phyloP scores from a whole-genome alignment of 2,888 invertebrate species.

The Odontocolon sp. region DNA sequence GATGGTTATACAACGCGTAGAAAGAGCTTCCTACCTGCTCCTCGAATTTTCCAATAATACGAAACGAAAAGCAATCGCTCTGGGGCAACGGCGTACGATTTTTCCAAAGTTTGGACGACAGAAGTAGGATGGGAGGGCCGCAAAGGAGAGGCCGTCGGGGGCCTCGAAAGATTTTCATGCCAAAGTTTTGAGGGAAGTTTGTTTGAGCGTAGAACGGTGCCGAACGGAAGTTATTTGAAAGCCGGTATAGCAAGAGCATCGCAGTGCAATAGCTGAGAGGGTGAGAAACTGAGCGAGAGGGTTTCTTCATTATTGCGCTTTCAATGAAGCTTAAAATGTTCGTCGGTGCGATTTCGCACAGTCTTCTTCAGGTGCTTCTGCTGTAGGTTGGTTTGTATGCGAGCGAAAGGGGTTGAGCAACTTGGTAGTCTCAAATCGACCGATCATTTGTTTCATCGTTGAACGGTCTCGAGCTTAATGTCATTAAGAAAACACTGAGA shows the following conservation, averaged over 20 bases:
- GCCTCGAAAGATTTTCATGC: conserved; percentile 65
- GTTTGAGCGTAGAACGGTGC: conserved; percentile 49
- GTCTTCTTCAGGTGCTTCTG: not conserved
- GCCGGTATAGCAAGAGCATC: conserved; percentile 42
- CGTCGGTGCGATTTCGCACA: conserved; percentile 46
- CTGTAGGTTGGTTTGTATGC: not conserved
- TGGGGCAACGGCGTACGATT: conserved; percentile 40
- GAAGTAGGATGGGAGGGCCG: not conserved
- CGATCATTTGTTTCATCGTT: conserved; percentile 65
- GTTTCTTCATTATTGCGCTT: conserved; percentile 72
- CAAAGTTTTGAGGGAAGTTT: conserved; percentile 57
- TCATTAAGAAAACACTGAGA: conserved; percentile 42
- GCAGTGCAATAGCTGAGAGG: conserved; percentile 33
- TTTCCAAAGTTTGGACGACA: conserved; percentile 54
- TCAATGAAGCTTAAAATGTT: conserved; percentile 74
- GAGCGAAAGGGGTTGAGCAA: not conserved
- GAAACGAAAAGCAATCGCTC: conserved; percentile 59
- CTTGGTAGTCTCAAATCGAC: conserved; percentile 17
- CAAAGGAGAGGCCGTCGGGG: not conserved
- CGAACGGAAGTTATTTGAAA: conserved; percentile 59
- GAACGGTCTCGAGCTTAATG: conserved; percentile 65
- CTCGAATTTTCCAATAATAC: conserved; percentile 60
- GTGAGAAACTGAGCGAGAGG: conserved; percentile 46
- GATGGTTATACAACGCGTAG: conserved; percentile 16
- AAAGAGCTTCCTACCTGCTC: conserved; percentile 30